These are phyloP conservation scores for Muscicapa adusta DNA, from an alignment of 2,113 vertebrate species.

Conservation along the genomic window DNA sequence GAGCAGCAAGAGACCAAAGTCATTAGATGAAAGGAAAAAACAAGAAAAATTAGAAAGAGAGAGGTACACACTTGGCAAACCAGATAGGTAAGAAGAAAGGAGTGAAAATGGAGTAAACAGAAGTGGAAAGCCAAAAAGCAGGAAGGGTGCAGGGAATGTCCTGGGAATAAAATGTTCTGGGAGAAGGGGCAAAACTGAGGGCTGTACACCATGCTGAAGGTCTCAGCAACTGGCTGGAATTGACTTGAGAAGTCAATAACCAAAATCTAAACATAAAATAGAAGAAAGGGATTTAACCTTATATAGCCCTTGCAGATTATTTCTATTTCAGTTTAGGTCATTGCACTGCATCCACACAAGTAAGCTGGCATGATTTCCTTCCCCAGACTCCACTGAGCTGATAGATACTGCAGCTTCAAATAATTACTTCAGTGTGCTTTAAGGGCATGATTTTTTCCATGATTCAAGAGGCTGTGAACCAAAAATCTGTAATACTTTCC, in stretches of 20 bases:
- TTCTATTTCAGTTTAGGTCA: background rate
- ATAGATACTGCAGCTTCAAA: background rate
- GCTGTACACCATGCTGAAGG: too few relatives aligned
- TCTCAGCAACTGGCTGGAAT: background rate
- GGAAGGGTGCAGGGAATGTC: background rate
- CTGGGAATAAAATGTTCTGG: background rate
- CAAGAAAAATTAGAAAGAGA: background rate
- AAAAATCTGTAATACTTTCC: background rate
- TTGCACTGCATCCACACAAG: background rate
- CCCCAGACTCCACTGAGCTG: background rate
- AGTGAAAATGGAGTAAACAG: background rate
- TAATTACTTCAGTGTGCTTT: background rate
- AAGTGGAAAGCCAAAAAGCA: background rate
- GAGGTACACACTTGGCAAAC: background rate
- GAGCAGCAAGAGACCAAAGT: background rate
- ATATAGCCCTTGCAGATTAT: background rate
- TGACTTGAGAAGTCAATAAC: background rate
- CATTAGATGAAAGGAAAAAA: background rate
- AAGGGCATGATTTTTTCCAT: background rate
- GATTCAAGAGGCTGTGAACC: background rate
- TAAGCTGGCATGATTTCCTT: background rate
- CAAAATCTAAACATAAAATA: background rate
- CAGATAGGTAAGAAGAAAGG: background rate
- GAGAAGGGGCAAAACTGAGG: background rate
- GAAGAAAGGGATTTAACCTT: background rate